phyloP scores from a whole-genome alignment of 2,888 invertebrate genomes.

The Serrognathus titanus region DNA sequence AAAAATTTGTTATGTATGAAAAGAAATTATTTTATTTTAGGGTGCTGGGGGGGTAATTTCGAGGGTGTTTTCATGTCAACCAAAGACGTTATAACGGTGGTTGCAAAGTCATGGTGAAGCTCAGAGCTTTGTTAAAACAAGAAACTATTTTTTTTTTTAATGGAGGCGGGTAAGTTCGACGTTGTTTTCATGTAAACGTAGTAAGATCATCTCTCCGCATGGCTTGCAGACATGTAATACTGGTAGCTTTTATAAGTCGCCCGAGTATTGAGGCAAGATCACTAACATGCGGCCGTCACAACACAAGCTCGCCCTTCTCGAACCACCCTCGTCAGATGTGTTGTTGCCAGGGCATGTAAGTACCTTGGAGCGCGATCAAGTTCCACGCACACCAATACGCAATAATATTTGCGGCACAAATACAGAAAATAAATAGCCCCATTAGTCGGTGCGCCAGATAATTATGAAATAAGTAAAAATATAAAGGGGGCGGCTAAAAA shows the following conservation, averaged over 20 bases:
- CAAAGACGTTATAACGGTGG: neutral
- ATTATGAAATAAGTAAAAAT: neutral
- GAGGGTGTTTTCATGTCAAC: neutral
- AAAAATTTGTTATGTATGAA: too few species aligned
- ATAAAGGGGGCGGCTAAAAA: neutral
- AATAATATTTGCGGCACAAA: too few species aligned
- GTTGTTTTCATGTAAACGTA: neutral
- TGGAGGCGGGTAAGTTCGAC: neutral
- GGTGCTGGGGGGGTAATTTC: neutral
- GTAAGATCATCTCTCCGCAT: neutral
- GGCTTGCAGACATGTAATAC: conserved; percentile 2
- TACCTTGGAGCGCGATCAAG: too few species aligned
- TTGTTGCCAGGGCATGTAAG: neutral
- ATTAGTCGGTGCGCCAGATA: too few species aligned
- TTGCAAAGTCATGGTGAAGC: neutral
- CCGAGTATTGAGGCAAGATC: conserved; percentile 1
- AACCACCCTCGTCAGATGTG: neutral
- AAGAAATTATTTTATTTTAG: too few species aligned
- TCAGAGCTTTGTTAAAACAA: neutral
- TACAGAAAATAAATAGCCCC: too few species aligned
- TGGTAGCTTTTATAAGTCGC: conserved; percentile 1
- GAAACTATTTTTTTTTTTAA: neutral
- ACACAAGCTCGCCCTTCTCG: neutral
- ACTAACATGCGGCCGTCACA: conserved; percentile 1
- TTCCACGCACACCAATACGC: too few species aligned